phyloP scores from a whole-genome alignment of 2,888 invertebrate species.

The Caenorhabditis becei region DNA sequence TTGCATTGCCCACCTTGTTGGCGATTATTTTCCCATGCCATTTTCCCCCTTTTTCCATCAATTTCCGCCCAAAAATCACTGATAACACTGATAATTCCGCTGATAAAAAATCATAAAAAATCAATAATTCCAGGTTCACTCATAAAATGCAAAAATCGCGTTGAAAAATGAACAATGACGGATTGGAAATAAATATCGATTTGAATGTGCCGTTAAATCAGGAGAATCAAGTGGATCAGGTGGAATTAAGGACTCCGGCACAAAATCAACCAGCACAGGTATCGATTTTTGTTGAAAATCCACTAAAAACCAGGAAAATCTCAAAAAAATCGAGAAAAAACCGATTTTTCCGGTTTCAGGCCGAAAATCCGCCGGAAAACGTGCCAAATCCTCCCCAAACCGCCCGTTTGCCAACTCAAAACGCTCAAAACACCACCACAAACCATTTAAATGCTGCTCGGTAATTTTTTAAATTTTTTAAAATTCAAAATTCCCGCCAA shows the following conservation, averaged over 20 bases:
- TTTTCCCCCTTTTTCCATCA: not conserved
- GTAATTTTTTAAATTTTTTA: constrained; percentile 13
- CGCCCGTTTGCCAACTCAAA: constrained; percentile 3
- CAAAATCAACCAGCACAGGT: constrained; percentile 13
- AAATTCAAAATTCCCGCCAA: constrained; percentile 14
- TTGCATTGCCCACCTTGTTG: constrained; percentile 23
- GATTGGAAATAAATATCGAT: constrained; percentile 36
- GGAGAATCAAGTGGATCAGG: constrained; percentile 2
- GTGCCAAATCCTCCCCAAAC: not conserved
- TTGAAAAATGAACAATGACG: constrained; percentile 23
- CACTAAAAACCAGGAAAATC: not conserved
- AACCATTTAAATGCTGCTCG: constrained; percentile 51
- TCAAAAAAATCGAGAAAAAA: constrained; percentile 1
- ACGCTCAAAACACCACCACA: constrained; percentile 14
- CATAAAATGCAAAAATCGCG: constrained; percentile 21
- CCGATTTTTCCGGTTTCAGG: constrained; percentile 14
- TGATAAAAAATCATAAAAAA: not conserved
- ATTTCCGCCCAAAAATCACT: not conserved
- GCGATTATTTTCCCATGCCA: not conserved
- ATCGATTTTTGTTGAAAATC: constrained; percentile 4
- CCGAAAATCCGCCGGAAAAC: constrained; percentile 27
- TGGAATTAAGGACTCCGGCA: not conserved
- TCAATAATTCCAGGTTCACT: not conserved
- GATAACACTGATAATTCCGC: not conserved
- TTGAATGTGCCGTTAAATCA: constrained; percentile 3